Conservation (phyloP, 2,113 vertebrate genomes). For the Phalacrocorax pelagicus region DNA sequence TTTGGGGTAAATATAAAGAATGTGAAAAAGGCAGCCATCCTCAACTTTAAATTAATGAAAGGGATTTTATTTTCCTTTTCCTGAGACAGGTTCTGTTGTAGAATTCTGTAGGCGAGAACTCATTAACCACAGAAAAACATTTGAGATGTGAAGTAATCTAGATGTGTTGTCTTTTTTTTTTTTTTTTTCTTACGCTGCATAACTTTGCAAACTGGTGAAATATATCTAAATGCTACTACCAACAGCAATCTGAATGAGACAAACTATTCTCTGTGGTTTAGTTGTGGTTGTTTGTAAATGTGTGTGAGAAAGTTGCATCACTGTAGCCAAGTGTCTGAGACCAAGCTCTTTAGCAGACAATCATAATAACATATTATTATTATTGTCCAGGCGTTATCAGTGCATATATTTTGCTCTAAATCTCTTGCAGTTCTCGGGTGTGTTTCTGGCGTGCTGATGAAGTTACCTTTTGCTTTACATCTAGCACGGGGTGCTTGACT, state of each 20-base stretch:
- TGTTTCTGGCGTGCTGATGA: neutral
- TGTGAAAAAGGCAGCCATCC: neutral
- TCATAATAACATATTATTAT: rapidly evolving
- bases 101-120: neutral
- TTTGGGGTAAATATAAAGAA: neutral
- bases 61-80: neutral
- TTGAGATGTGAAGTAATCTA: neutral
- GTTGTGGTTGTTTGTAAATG: neutral
- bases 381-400: neutral
- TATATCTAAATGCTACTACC: neutral
- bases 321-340: neutral
- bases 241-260: neutral
- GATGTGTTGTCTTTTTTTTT: neutral
- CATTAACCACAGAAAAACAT: neutral
- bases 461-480: neutral
- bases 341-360: neutral
- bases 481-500: neutral
- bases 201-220: neutral
- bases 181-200: neutral
- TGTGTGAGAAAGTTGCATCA: neutral
- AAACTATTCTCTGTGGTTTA: neutral
- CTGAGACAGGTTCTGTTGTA: neutral
- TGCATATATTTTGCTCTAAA: neutral
- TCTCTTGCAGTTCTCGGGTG: neutral
- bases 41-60: neutral